phyloP scores from a whole-genome alignment of 2,797 vertebrate genomes.

The Spea hammondii region DNA sequence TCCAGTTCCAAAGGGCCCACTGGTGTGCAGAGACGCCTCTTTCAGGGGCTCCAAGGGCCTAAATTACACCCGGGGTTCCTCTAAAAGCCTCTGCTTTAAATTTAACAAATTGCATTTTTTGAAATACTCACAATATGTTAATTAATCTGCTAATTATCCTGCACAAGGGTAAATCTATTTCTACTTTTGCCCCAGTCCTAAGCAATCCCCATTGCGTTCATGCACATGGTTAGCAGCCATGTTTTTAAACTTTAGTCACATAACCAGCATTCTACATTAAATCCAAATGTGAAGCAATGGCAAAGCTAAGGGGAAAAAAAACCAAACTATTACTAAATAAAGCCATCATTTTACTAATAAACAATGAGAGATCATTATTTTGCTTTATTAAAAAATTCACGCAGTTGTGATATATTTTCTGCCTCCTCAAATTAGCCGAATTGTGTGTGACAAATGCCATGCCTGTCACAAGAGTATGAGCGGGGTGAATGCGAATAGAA shows the following conservation, averaged over 20 bases:
- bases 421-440: neutral
- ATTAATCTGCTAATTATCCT: no score
- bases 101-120: no score
- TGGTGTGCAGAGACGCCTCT: no score
- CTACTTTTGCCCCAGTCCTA: no score
- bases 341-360: neutral
- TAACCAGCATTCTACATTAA: conserved; percentile 4
- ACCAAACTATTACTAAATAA: neutral
- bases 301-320: neutral
- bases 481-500: neutral
- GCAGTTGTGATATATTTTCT: neutral
- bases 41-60: no score
- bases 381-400: conserved; percentile 3
- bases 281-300: conserved; percentile 24
- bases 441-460: neutral
- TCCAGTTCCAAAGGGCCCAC: no score
- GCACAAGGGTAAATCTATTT: no score
- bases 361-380: neutral
- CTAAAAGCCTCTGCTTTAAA: no score
- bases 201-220: neutral
- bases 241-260: neutral
- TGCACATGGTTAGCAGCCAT: conserved; percentile 29
- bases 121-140: no score
- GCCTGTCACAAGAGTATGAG: neutral
- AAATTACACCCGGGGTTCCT: no score